These are phyloP conservation scores for Pectinophora gossypiella DNA, from an alignment of 1,140 invertebrate species.

Conservation along the genomic window DNA sequence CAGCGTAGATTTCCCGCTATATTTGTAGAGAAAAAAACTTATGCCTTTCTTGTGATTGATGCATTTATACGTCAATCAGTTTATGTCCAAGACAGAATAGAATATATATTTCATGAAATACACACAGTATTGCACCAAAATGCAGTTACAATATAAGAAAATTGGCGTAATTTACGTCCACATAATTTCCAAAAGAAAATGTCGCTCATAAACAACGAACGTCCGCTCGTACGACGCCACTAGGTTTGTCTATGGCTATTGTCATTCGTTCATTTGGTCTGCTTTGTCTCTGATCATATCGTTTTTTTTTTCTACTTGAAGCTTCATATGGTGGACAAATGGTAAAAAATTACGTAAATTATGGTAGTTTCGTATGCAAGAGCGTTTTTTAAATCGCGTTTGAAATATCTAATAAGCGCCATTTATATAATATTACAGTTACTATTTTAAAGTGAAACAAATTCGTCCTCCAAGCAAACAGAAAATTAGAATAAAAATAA, in stretches of 20 bases:
- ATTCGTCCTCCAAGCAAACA: no score
- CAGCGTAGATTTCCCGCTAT: slow-evolving; percentile 70
- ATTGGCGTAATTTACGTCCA: slow-evolving; percentile 23
- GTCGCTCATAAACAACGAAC: slow-evolving; percentile 71
- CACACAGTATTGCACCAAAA: slow-evolving; percentile 14
- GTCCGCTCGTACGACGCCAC: slow-evolving; percentile 63
- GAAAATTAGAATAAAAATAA: no score
- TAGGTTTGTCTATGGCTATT: slow-evolving; percentile 37
- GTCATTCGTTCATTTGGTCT: slow-evolving; percentile 9
- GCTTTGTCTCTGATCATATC: no score
- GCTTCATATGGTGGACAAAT: no score
- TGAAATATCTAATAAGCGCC: no score
- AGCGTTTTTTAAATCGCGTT: no score
- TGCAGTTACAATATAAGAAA: slow-evolving; percentile 25
- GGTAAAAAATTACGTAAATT: no score
- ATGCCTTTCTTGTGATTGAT: slow-evolving; percentile 18
- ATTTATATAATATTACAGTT: no score
- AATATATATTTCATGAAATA: slow-evolving; percentile 1
- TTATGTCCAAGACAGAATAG: background rate
- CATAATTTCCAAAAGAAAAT: slow-evolving; percentile 52
- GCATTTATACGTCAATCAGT: slow-evolving; percentile 6
- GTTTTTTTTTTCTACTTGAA: no score
- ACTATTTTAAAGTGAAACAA: no score
- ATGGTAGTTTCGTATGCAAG: no score
- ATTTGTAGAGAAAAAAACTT: slow-evolving; percentile 51